These are phyloP conservation scores for Dreissena rostriformis DNA, from an alignment of 1,140 invertebrate species.

Conservation along the genomic window DNA sequence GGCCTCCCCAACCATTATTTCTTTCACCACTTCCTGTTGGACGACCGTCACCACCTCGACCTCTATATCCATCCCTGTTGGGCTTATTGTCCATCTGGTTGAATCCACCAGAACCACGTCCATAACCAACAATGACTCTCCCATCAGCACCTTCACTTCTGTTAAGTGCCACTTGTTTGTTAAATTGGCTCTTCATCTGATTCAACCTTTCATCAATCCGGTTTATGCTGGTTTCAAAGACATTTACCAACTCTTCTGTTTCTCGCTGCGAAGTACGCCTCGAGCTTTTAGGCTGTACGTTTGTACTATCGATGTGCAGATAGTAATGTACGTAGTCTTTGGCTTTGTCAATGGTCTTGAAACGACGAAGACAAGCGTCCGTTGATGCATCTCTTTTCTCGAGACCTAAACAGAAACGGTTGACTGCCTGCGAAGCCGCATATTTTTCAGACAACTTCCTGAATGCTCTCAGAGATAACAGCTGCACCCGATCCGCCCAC, in stretches of 20 bases:
- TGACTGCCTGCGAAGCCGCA: slow-evolving; percentile 40
- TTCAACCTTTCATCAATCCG: background rate
- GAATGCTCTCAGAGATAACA: slow-evolving; percentile 41
- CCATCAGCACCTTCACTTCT: no score
- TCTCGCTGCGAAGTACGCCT: background rate
- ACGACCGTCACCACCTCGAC: no score
- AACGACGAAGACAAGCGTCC: slow-evolving; percentile 8
- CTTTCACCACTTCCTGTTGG: no score
- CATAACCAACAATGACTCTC: no score
- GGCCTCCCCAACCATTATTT: no score
- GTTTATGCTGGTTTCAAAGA: background rate
- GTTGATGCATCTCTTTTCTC: slow-evolving; percentile 43
- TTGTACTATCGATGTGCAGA: background rate
- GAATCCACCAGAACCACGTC: no score
- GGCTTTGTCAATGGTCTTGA: slow-evolving; percentile 23
- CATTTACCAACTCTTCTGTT: background rate
- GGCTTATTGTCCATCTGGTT: no score
- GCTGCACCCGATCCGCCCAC: slow-evolving; percentile 48
- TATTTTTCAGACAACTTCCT: slow-evolving; percentile 41
- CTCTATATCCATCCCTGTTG: no score
- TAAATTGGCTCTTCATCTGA: background rate
- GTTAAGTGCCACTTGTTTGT: no score
- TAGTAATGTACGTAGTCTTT: slow-evolving; percentile 3
- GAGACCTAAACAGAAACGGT: slow-evolving; percentile 53
- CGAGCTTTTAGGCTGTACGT: background rate